These are phyloP conservation scores for Cryptocheilus praepositus DNA, from an alignment of 2,888 invertebrate genomes.

Conservation along the genomic window DNA sequence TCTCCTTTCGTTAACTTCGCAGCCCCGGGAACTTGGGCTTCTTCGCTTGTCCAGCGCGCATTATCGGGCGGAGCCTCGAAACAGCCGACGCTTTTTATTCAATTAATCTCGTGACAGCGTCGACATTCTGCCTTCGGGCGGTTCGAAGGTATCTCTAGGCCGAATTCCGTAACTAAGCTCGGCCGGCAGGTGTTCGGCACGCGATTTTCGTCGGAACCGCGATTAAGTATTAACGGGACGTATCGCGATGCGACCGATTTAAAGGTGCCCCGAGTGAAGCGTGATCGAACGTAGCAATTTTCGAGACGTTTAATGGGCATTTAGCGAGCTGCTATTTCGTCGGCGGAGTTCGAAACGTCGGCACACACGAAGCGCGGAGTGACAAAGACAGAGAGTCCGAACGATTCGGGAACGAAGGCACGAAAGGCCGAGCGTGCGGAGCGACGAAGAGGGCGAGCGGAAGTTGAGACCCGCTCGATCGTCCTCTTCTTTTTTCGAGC, in stretches of 20 bases:
- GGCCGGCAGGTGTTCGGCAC: neutral
- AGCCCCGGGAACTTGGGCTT: too few relatives aligned
- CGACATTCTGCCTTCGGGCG: too few relatives aligned
- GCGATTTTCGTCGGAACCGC: slow-evolving; percentile 24
- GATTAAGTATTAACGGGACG: slow-evolving; percentile 25
- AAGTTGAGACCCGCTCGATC: neutral
- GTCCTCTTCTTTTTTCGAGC: neutral
- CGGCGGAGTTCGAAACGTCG: neutral
- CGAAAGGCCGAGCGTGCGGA: too few relatives aligned
- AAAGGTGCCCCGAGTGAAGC: neutral
- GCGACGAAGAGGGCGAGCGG: neutral
- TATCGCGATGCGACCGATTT: neutral
- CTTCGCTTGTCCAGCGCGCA: too few relatives aligned
- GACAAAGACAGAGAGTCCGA: too few relatives aligned
- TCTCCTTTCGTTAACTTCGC: too few relatives aligned
- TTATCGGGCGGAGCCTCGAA: too few relatives aligned
- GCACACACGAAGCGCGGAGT: neutral
- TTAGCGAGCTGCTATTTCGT: neutral
- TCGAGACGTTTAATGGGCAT: neutral
- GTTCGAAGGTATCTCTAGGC: neutral
- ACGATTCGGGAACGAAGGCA: too few relatives aligned
- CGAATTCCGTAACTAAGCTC: too few relatives aligned
- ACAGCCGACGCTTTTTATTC: too few relatives aligned
- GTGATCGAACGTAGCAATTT: slow-evolving; percentile 1
- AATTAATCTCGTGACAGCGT: too few relatives aligned